Base-by-base conservation (phyloP, 2,888 invertebrate species). In the Drosophila tanythrix region DNA sequence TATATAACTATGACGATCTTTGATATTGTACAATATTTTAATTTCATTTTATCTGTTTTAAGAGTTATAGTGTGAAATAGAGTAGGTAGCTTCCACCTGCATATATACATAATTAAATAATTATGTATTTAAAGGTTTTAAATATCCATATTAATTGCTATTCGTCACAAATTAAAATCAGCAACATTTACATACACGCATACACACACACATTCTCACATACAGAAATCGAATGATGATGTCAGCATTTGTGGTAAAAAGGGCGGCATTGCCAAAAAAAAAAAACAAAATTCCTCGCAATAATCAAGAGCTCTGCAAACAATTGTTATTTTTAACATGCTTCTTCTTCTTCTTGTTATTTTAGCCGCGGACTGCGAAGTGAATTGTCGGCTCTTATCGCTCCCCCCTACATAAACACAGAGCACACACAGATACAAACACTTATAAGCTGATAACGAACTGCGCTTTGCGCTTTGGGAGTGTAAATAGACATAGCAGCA, bases 331-430 rank as follows among this genome's bases (percentile, higher is more conserved):
- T 70, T 77, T 55, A 69, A 62, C 65, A 67, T 35, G 58, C 52
- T 62, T 35, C 43, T 74, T 66, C 43, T 74, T 66, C 52, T 58
- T 64, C 29, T 60, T 36, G 3, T 46, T 46, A 15, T 46, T 46
- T 52, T 33, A 46, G 59, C 57, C 46, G 25, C 60, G 29, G 51
- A 52, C 51, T 55, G 21, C n/a, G 52, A 58, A 72, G 67, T 71
- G 55, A 68, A 67, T 73, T 82, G 80, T 76, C 53, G 60, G 62
- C 46, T 74, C 87, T 89, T 84, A 88, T 84, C 89, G 71, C 43
- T 60, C 40, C 40, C 52, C 36, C 57, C 21, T 57, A 31, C 18
- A 51, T 53, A 46, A 50, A 51, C 25, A 63, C 43, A 46, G 6
- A 25, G 15, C 21, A 18, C 53, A 25, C 33, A 38, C 27, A 40